Evolutionary conservation across 2,113 vertebrate genomes (phyloP).

Genomic region (Microtus pennsylvanicus): DNA sequence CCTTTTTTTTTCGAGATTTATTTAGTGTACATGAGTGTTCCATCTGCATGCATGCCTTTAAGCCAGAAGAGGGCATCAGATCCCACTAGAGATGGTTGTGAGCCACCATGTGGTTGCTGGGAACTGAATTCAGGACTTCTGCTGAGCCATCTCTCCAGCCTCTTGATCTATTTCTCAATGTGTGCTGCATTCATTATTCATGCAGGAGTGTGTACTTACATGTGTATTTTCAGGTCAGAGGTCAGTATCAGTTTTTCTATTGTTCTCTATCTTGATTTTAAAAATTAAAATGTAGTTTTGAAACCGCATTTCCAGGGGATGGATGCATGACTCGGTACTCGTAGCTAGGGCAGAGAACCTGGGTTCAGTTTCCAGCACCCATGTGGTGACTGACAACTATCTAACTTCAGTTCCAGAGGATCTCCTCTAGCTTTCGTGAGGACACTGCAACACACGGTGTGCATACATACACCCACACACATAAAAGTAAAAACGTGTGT

Average conservation of each 20-base stretch:
- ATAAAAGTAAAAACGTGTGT: neutral
- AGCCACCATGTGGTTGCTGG: neutral
- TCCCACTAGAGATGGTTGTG: neutral
- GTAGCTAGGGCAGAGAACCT: neutral
- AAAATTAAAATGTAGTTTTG: neutral
- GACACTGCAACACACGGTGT: neutral
- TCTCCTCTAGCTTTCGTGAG: neutral
- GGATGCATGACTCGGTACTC: neutral
- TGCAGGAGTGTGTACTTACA: too few relatives aligned
- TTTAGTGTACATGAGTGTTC: neutral
- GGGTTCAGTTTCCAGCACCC: neutral
- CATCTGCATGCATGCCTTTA: neutral
- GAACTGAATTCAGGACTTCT: neutral
- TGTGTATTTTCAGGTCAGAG: neutral
- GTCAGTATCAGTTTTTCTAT: neutral
- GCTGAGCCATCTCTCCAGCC: neutral
- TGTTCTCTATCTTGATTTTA: neutral
- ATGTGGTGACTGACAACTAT: neutral
- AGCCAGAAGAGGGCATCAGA: neutral
- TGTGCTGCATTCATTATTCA: neutral
- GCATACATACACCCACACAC: neutral
- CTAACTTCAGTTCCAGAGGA: neutral
- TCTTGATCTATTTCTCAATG: neutral
- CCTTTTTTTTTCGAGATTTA: neutral
- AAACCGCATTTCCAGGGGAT: neutral